Conservation (phyloP, 2,888 invertebrate genomes). For the Apodemia mormo region DNA sequence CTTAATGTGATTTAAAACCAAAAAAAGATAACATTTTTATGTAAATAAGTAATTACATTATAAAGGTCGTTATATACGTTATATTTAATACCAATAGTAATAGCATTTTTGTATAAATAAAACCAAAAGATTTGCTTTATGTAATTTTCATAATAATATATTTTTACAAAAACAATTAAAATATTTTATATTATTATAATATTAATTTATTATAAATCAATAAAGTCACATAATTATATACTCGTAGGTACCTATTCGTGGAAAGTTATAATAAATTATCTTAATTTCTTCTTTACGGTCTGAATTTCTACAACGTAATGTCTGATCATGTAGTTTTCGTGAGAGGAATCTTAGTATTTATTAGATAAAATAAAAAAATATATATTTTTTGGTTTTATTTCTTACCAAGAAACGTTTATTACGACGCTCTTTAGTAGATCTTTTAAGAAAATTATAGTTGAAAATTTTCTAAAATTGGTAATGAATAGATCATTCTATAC, state of each 20-base stretch:
- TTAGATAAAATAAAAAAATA: background rate
- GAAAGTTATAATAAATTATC: no score
- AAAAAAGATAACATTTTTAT: constrained; percentile 51
- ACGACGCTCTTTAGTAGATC: constrained; percentile 25
- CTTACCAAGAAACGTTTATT: constrained; percentile 12
- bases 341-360: background rate
- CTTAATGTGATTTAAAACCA: constrained; percentile 77
- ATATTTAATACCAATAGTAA: constrained; percentile 6
- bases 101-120: constrained; percentile 3
- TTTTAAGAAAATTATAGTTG: constrained; percentile 31
- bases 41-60: constrained; percentile 37
- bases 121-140: background rate
- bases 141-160: background rate
- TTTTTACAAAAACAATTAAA: no score
- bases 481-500: constrained; percentile 64
- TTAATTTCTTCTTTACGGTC: no score
- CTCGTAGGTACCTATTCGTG: background rate
- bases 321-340: no score
- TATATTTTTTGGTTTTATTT: constrained; percentile 5
- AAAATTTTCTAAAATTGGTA: constrained; percentile 38
- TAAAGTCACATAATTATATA: no score
- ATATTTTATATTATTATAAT: background rate
- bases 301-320: no score
- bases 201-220: background rate
- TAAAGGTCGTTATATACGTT: constrained; percentile 28